Conservation (phyloP, 2,113 vertebrate genomes). For the Nanger granti region DNA sequence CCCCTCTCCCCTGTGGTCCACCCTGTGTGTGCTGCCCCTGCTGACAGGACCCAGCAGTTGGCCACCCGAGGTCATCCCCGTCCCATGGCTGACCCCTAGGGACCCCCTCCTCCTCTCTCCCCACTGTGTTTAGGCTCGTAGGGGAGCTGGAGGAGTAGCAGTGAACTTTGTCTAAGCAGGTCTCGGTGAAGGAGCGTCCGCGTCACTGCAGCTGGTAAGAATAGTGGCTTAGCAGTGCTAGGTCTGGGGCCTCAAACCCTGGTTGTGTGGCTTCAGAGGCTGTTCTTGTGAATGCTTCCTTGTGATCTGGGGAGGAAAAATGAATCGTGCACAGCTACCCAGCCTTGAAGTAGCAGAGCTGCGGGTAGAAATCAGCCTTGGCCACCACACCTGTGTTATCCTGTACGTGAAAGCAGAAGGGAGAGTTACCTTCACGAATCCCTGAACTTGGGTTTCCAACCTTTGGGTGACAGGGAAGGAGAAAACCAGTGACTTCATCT, state of each 20-base stretch:
- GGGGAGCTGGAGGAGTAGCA: not conserved
- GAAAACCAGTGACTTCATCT: not conserved
- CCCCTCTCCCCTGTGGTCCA: not conserved
- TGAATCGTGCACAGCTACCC: not conserved
- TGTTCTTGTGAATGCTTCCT: not conserved
- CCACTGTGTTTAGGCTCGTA: not conserved
- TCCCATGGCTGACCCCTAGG: not conserved
- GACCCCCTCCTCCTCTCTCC: not conserved
- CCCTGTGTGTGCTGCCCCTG: not conserved
- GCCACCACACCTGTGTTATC: not conserved
- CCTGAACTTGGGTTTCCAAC: not conserved
- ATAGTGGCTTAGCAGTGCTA: not conserved
- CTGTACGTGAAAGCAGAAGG: not conserved
- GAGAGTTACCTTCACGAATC: not conserved
- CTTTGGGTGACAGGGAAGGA: not conserved
- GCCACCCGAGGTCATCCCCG: not conserved
- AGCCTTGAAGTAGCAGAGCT: not conserved
- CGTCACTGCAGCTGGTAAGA: not conserved
- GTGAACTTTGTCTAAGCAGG: constrained; percentile 38
- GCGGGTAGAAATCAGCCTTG: not conserved
- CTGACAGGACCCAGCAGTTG: not conserved
- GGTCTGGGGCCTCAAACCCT: not conserved
- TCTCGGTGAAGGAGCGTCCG: not conserved
- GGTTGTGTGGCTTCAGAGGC: not conserved
- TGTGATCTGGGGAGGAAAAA: not conserved